Evolutionary conservation across 2,888 invertebrate species (phyloP).

Genomic region (Cryptus viduatorius): DNA sequence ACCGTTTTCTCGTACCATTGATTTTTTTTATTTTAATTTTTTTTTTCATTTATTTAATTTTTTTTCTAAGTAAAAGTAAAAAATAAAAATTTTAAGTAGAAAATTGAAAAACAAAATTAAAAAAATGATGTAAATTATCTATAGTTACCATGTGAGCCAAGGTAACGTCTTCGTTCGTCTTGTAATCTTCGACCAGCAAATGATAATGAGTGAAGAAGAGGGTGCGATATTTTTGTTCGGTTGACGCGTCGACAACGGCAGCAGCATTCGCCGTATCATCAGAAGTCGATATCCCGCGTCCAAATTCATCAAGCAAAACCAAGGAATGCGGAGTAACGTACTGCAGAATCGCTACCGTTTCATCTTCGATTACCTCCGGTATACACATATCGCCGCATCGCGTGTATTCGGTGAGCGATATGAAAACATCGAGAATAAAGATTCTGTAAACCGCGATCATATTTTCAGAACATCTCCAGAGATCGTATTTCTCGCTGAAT

Average conservation of each 20-base stretch:
- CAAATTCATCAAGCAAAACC: constrained; percentile 98
- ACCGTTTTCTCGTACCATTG: constrained; percentile 65
- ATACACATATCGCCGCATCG: constrained; percentile 91
- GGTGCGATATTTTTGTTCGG: constrained; percentile 91
- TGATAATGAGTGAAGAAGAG: constrained; percentile 98
- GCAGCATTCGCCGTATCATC: constrained; percentile 99
- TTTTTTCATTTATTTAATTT: neutral
- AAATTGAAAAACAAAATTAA: neutral
- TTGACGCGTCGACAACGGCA: constrained; percentile 93
- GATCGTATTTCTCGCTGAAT: constrained; percentile 91
- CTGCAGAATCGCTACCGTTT: constrained; percentile 94
- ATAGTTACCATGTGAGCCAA: constrained; percentile 95
- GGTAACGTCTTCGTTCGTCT: constrained; percentile 88
- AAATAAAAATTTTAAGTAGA: too few relatives aligned
- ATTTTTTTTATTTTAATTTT: too few relatives aligned
- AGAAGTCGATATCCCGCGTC: constrained; percentile 98
- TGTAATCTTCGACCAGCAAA: constrained; percentile 94
- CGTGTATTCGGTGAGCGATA: constrained; percentile 93
- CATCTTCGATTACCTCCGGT: constrained; percentile 88
- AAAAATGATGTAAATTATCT: neutral
- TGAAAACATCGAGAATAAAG: constrained; percentile 93
- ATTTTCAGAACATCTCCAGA: constrained; percentile 91
- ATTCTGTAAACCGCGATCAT: constrained; percentile 91
- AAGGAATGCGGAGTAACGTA: constrained; percentile 95
- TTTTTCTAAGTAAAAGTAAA: neutral